phyloP scores from a whole-genome alignment of 2,113 vertebrate genomes.

The Morphnarchus princeps region DNA sequence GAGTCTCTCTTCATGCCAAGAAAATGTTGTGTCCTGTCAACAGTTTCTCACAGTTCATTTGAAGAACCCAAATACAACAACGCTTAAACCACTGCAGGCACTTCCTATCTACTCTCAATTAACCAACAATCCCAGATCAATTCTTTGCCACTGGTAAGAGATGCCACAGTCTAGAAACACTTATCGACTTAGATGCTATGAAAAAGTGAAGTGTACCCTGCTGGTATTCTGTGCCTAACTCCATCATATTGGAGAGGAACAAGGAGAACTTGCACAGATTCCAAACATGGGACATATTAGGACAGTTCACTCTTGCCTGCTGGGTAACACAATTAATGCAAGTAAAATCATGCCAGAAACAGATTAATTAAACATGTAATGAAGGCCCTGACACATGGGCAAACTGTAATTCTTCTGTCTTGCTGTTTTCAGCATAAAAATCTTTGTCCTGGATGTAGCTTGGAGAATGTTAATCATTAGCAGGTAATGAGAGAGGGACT shows the following conservation, averaged over 20 bases:
- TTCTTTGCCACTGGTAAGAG: background rate
- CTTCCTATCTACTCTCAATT: background rate
- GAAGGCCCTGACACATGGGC: background rate
- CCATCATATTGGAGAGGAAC: background rate
- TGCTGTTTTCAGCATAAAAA: background rate
- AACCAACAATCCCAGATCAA: background rate
- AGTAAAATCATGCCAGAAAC: background rate
- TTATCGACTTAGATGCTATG: background rate
- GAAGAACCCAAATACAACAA: background rate
- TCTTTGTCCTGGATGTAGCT: background rate
- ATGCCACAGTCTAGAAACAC: background rate
- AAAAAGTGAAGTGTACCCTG: background rate
- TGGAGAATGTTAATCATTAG: background rate
- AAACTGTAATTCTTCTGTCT: background rate
- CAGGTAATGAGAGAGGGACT: background rate
- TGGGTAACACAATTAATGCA: background rate
- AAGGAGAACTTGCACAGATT: background rate
- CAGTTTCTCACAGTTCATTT: background rate
- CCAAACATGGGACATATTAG: background rate
- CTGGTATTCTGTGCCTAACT: background rate
- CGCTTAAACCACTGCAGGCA: background rate
- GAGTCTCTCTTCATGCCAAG: background rate
- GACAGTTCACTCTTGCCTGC: background rate
- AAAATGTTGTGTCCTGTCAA: background rate
- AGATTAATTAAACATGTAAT: background rate